Conservation (phyloP, 2,888 invertebrate species). For the Artemia sp. region DNA sequence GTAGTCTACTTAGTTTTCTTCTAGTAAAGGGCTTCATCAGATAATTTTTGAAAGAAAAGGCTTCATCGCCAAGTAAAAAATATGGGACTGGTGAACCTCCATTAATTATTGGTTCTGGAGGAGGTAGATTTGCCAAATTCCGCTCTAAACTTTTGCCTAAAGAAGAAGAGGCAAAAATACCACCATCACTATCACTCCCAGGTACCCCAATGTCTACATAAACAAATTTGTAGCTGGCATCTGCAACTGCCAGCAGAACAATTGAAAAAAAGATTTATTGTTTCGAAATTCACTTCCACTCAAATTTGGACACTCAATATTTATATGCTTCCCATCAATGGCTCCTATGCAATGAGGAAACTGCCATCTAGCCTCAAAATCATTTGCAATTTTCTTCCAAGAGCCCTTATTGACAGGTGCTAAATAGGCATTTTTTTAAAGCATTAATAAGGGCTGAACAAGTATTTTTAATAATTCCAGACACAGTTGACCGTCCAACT, state of each 20-base stretch:
- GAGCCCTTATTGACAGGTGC: constrained; percentile 20
- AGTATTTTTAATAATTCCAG: constrained; percentile 28
- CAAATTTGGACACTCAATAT: no score
- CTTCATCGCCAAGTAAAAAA: constrained; percentile 27
- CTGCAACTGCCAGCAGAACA: no score
- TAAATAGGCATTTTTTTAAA: constrained; percentile 19
- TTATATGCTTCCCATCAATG: constrained; percentile 26
- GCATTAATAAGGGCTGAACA: constrained; percentile 28
- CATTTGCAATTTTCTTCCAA: constrained; percentile 23
- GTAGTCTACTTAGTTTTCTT: not conserved
- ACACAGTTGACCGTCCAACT: constrained; percentile 29
- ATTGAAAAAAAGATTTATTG: no score
- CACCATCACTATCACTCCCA: constrained; percentile 26
- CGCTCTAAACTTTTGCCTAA: constrained; percentile 21
- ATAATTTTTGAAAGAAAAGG: constrained; percentile 26
- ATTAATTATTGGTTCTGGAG: constrained; percentile 22
- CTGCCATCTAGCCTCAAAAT: constrained; percentile 25
- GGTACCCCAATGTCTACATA: constrained; percentile 24
- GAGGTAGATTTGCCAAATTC: constrained; percentile 22
- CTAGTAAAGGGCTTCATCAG: constrained; percentile 25
- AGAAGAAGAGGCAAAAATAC: constrained; percentile 23
- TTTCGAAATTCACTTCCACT: no score
- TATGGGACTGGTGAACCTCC: constrained; percentile 22
- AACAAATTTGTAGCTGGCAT: no score
- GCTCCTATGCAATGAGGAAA: constrained; percentile 26